Evolutionary conservation across 2,888 invertebrate genomes (phyloP).

Genomic region (Phaedon cochleariae): DNA sequence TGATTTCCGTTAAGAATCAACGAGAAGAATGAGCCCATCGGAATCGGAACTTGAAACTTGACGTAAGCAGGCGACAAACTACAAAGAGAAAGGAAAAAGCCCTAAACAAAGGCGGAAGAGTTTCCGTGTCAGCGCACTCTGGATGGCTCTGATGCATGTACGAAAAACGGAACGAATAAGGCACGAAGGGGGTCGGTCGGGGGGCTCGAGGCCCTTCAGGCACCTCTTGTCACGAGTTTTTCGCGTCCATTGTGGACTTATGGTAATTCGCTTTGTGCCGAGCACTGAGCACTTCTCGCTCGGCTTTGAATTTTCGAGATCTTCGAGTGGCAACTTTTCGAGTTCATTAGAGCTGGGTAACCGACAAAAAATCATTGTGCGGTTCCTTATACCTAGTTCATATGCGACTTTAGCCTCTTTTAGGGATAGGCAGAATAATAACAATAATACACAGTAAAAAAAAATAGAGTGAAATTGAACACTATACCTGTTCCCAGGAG

Average conservation of each 20-base stretch:
- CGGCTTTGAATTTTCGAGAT: constrained; percentile 51
- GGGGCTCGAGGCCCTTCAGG: constrained; percentile 53
- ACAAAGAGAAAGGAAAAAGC: constrained; percentile 18
- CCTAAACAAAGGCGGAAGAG: constrained; percentile 40
- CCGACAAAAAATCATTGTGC: too few relatives aligned
- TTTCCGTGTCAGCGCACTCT: constrained; percentile 40
- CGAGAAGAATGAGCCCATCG: too few relatives aligned
- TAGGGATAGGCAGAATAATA: too few relatives aligned
- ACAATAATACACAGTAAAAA: too few relatives aligned
- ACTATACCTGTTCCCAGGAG: too few relatives aligned
- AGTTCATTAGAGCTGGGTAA: constrained; percentile 3
- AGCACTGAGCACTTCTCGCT: constrained; percentile 51
- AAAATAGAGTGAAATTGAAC: too few relatives aligned
- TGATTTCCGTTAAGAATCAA: too few relatives aligned
- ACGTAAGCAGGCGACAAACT: not conserved
- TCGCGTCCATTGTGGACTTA: constrained; percentile 53
- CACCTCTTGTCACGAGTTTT: constrained; percentile 47
- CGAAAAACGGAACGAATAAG: constrained; percentile 16
- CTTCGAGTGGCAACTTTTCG: constrained; percentile 17
- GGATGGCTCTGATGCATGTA: constrained; percentile 5
- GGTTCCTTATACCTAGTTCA: too few relatives aligned
- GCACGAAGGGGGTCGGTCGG: constrained; percentile 43
- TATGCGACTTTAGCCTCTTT: too few relatives aligned
- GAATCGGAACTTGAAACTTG: too few relatives aligned
- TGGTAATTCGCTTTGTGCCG: constrained; percentile 54